Evolutionary conservation across 92 coral and sea anemone genomes (phyloP).

Genomic region (Palythoa grandiflora): DNA sequence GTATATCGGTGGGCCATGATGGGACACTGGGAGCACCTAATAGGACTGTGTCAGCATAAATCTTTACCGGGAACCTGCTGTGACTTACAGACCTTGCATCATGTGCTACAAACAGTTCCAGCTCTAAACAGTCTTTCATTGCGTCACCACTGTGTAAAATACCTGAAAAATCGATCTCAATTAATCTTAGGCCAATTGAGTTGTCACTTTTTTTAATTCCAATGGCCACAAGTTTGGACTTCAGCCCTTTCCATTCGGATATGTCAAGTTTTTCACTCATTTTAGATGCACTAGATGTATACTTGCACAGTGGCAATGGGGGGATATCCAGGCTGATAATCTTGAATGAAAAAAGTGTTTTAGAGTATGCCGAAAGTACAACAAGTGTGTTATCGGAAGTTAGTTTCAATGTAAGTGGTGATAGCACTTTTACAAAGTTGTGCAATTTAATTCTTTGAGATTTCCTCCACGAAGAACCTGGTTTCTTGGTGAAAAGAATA

Average conservation of each 20-base stretch:
- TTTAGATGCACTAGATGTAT: constrained; percentile 2
- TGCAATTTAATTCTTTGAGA: not conserved
- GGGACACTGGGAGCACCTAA: constrained; percentile 68
- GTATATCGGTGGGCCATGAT: constrained; percentile 66
- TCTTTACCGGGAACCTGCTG: constrained; percentile 34
- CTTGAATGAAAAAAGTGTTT: constrained; percentile 28
- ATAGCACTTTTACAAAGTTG: not conserved
- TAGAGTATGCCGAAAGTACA: constrained; percentile 42
- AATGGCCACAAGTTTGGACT: constrained; percentile 30
- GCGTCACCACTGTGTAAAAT: not conserved
- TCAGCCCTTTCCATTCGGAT: not conserved
- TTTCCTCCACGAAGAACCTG: constrained; percentile 35
- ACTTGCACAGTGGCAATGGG: constrained; percentile 25
- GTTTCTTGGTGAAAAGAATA: constrained; percentile 23
- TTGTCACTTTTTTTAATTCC: constrained; percentile 41
- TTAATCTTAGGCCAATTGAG: constrained; percentile 44
- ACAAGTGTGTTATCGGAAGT: constrained; percentile 46
- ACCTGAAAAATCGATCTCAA: constrained; percentile 12
- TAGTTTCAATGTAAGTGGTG: constrained; percentile 45
- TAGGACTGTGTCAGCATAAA: constrained; percentile 52
- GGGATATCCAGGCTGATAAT: not conserved
- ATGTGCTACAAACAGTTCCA: not conserved
- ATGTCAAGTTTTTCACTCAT: constrained; percentile 34
- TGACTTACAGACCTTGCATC: not conserved
- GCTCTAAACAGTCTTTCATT: constrained; percentile 4